Base-by-base conservation (phyloP, 2,888 invertebrate genomes). In the Heliconius cydno region DNA sequence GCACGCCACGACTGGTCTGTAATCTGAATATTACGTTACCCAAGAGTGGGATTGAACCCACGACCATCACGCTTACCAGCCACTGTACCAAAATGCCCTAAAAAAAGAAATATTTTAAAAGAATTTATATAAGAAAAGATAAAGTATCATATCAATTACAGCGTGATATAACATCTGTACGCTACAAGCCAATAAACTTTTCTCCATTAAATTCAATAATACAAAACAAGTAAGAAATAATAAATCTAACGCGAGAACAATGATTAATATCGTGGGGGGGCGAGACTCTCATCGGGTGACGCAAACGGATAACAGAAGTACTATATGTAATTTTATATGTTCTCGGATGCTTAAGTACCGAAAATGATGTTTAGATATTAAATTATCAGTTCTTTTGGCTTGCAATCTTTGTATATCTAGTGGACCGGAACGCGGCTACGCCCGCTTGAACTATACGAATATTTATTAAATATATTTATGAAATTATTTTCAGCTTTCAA, bases 251-350 rank as follows among this genome's bases (percentile, higher is more conserved):
- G 85, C 85, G 86, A 85, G 85, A 83, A 81, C 87, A 82, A 90
- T 92, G 92, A 92, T 92, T 91, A 90, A 92, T 92, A 91, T 89
- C 89, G 86, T 80, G 79, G 82, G 82, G 83, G 85, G 85, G 85
- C 85, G 87, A 85, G 81, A 80, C 84, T 86, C 86, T 91, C 92
- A 92, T 90, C 90, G 85, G 84, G 79, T 83, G 86, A 85, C 79
- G 84, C 80, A 79, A 82, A 82, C 76, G 87, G 87, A 87, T 88
- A 87, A 86, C 83, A 86, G 85, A 83, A 84, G 85, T 86, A 86
- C 84, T 84, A 85, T 84, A 85, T 83, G 86, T 89, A 88, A 88
- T 89, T 88, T 88, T 90, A 85, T 87, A 87, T 85, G 79, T 76
- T 65, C 81, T 72, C 76, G 28, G 84, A 83, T 82, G 79, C 83